Base-by-base conservation (phyloP, 2,797 vertebrate species). In the Rhodeus uyekii region DNA sequence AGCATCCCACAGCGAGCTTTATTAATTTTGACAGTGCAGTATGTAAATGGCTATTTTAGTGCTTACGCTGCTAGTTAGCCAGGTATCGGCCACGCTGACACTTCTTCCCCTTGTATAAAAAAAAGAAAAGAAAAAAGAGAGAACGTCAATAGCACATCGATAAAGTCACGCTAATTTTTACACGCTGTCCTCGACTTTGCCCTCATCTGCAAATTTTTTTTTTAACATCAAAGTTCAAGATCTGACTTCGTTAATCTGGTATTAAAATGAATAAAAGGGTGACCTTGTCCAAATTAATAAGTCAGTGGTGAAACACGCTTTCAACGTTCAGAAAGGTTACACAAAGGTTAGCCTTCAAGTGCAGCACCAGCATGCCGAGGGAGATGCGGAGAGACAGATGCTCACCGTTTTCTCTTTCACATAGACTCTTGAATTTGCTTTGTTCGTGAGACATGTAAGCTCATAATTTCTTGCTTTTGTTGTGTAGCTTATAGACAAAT, bases 251-350 rank as follows among this genome's bases (percentile, higher is more conserved):
- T 69, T 91, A 89, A 89, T 93, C 88, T 91, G 86, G 88, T 92
- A 92, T 90, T 92, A 92, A 94, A 92, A 94, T 87, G 84, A 90
- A 86, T 81, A 72, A 93, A 94, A 93, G 79, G 90, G 90, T 93
- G 90, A 95, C 91, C 92, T 94, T 94, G 90, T 85, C 84, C 89
- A 92, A 93, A 93, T 91, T 93, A 95, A 94, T 92, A 92, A 92
- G 84, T 86, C 86, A 85, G 85, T 91, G 88, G 58, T 88, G 89
- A 95, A 93, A 93, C 89, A 87, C 55, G 90, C 90, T 95, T 94
- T 94, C 89, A 90, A 92, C 91, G 91, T 86, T 77, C 76, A 90
- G 78, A 92, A 93, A 93, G 89, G 93, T 92, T 92, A 91, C 79
- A 85, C 80, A 93, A 94, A 92, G 86, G 91, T 92, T 91, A 92